Conservation (phyloP, 2,113 vertebrate genomes). For the Myrmecobius fasciatus region DNA sequence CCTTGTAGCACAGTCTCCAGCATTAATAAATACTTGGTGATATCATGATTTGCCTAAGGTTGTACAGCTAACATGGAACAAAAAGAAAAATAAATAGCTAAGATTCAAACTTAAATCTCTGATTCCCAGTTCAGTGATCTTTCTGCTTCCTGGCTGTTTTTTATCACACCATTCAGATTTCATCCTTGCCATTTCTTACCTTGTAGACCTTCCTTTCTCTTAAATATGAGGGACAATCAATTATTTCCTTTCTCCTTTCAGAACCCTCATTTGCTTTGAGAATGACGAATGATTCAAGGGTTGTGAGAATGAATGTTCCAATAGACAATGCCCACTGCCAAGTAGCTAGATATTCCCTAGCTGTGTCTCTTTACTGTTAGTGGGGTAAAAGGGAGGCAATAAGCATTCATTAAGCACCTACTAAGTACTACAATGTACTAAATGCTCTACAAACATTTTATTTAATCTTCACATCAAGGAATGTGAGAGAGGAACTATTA, state of each 20-base stretch:
- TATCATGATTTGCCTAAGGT: not conserved
- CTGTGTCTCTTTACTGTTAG: not conserved
- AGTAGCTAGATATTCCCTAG: not conserved
- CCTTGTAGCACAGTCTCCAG: not conserved
- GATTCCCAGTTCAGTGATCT: not conserved
- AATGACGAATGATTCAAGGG: not conserved
- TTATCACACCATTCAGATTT: not conserved
- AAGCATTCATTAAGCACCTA: not conserved
- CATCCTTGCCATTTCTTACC: not conserved
- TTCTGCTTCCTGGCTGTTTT: not conserved
- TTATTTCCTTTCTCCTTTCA: not conserved
- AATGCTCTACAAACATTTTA: not conserved
- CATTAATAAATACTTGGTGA: not conserved
- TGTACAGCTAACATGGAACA: not conserved
- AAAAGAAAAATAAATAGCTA: not conserved
- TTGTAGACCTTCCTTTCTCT: not conserved
- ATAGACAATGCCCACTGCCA: not conserved
- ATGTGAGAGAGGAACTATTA: not conserved
- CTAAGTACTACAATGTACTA: not conserved
- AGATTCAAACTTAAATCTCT: not conserved
- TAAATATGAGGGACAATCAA: not conserved
- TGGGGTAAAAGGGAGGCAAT: not conserved
- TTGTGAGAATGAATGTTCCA: not conserved
- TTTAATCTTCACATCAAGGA: not conserved
- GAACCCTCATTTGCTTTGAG: not conserved